Evolutionary conservation across 2,113 vertebrate genomes (phyloP).

Genomic region (Raja brachyura): DNA sequence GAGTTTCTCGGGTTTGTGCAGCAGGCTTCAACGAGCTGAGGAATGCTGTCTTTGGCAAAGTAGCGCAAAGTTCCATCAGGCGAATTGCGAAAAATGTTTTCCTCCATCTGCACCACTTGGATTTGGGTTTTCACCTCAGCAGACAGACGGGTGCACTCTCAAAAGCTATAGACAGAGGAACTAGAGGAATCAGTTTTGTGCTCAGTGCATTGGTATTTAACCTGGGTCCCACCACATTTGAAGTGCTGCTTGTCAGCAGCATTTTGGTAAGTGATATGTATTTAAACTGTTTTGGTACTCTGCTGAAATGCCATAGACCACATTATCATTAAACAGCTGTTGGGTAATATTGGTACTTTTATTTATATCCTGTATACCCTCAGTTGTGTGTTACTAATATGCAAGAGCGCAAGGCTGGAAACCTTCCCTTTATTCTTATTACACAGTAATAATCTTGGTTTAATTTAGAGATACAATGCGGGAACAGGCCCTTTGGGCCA

Average conservation of each 20-base stretch:
- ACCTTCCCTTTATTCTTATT: background rate
- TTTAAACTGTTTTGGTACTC: background rate
- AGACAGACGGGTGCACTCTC: conserved; percentile 91
- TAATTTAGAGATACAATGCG: too few relatives aligned
- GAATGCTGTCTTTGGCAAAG: conserved; percentile 92
- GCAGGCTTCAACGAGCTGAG: conserved; percentile 91
- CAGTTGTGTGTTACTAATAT: background rate
- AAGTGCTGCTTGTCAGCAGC: conserved; percentile 82
- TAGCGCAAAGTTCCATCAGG: conserved; percentile 92
- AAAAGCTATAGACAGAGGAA: conserved; percentile 94
- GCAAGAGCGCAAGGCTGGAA: background rate
- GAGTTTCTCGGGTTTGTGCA: conserved; percentile 74
- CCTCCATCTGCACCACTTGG: conserved; percentile 90
- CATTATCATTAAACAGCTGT: too few relatives aligned
- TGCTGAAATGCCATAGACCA: too few relatives aligned
- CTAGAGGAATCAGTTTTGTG: conserved; percentile 92
- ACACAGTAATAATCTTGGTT: background rate
- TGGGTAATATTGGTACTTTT: background rate
- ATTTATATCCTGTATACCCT: background rate
- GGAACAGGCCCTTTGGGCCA: too few relatives aligned
- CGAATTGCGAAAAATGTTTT: conserved; percentile 95
- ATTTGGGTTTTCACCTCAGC: conserved; percentile 87
- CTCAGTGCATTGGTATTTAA: conserved; percentile 93
- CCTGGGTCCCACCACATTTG: conserved; percentile 89
- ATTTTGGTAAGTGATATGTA: conserved; percentile 73